phyloP scores from a whole-genome alignment of 2,113 vertebrate species.

The Dipodomys ordii region DNA sequence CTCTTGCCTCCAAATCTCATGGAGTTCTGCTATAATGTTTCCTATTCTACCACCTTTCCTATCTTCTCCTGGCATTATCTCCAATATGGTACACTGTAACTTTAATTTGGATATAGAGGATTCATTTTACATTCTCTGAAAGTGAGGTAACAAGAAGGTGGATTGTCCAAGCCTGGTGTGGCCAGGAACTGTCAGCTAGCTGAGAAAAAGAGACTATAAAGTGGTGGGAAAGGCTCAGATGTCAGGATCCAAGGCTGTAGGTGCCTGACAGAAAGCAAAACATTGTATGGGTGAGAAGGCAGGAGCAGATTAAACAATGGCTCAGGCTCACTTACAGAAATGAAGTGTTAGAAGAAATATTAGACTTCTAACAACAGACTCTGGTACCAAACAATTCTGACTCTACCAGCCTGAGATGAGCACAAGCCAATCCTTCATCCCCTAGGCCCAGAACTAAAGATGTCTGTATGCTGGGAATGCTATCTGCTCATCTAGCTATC shows the following conservation, averaged over 20 bases:
- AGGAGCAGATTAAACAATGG: not conserved
- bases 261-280: not conserved
- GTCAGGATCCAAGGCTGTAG: not conserved
- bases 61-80: not conserved
- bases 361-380: not conserved
- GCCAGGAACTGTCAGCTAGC: not conserved
- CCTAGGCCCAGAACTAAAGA: too few relatives aligned
- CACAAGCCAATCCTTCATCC: not conserved
- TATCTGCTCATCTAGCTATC: not conserved
- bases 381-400: not conserved
- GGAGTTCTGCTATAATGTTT: not conserved
- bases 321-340: not conserved
- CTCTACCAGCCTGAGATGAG: not conserved
- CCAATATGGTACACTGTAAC: not conserved
- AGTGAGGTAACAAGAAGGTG: not conserved
- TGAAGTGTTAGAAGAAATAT: not conserved
- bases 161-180: not conserved
- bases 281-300: not conserved
- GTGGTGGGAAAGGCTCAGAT: not conserved
- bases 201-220: not conserved
- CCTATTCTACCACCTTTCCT: not conserved
- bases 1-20: not conserved
- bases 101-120: not conserved
- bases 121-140: slow-evolving; percentile 12
- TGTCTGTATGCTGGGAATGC: too few relatives aligned